A percentile compares a stretch with the other conserved stretches of the same genome.
phyloP scores from a whole-genome alignment of 2,888 invertebrate species.

The Melanostoma scalare region DNA sequence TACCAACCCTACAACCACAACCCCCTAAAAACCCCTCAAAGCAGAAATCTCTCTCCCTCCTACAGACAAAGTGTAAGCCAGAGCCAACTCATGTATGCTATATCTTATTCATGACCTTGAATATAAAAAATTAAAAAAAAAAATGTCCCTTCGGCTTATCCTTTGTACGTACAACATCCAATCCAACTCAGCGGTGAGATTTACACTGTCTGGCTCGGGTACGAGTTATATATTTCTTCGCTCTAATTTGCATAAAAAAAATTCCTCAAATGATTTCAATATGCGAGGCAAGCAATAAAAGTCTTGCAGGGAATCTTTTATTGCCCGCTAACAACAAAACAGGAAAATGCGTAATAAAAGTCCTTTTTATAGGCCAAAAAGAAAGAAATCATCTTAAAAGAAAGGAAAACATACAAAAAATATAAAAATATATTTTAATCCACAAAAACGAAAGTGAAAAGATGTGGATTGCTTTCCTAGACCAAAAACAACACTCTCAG shows the following conservation, averaged over 20 bases:
- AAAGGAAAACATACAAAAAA: slow-evolving; percentile 22
- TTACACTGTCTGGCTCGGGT: background rate
- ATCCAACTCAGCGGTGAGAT: background rate
- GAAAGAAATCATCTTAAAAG: slow-evolving; percentile 11
- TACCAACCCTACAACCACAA: background rate
- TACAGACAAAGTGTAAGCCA: background rate
- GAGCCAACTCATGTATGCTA: background rate
- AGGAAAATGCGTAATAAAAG: slow-evolving; percentile 29
- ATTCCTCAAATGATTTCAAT: slow-evolving; percentile 62
- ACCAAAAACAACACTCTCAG: no score
- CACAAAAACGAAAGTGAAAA: background rate
- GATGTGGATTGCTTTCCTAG: background rate
- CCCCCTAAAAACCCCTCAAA: background rate
- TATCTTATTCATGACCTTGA: slow-evolving; percentile 65
- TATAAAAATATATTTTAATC: slow-evolving; percentile 1
- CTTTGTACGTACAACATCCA: background rate
- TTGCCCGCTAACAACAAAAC: slow-evolving; percentile 40
- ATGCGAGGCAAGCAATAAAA: slow-evolving; percentile 61
- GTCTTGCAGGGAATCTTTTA: slow-evolving; percentile 57
- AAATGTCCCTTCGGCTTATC: slow-evolving; percentile 6
- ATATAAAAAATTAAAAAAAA: slow-evolving; percentile 50
- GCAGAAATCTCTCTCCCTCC: slow-evolving; percentile 21
- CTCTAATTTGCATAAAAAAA: slow-evolving; percentile 47
- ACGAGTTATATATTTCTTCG: background rate
- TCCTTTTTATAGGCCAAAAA: slow-evolving; percentile 5